Conservation (phyloP, 53 echinoderm and acorn worm species). For the Astropecten irregularis region DNA sequence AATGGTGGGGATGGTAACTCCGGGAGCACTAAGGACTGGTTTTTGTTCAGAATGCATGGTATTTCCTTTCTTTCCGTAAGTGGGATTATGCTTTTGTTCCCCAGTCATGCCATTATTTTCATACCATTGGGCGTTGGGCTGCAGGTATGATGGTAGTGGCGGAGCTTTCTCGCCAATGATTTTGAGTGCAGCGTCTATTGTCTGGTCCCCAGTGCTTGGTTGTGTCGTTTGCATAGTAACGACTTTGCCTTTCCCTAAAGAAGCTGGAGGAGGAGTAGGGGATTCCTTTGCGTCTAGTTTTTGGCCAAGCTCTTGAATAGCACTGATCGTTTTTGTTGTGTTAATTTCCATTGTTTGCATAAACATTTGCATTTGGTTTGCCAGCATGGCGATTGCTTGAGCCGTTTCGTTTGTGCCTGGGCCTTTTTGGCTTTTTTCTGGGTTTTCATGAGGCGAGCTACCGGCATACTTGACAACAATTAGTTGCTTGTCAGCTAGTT, state of each 20-base stretch:
- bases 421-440: neutral
- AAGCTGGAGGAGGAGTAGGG: no score
- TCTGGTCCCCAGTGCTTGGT: neutral
- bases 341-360: neutral
- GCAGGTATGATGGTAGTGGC: neutral
- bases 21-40: no score
- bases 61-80: no score
- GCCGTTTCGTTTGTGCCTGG: neutral
- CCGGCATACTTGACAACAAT: neutral
- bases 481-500: neutral
- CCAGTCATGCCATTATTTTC: no score
- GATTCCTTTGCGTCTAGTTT: neutral
- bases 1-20: no score
- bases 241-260: no score
- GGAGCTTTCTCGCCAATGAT: conserved; percentile 2
- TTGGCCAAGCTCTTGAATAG: neutral
- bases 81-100: no score
- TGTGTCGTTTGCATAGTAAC: neutral
- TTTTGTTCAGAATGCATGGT: no score
- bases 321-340: neutral
- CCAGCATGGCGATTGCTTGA: neutral
- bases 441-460: neutral
- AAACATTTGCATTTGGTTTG: neutral
- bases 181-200: conserved; percentile 3
- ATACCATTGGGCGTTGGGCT: no score